phyloP scores from a whole-genome alignment of 2,797 vertebrate genomes.

The Gephyroberyx darwinii region DNA sequence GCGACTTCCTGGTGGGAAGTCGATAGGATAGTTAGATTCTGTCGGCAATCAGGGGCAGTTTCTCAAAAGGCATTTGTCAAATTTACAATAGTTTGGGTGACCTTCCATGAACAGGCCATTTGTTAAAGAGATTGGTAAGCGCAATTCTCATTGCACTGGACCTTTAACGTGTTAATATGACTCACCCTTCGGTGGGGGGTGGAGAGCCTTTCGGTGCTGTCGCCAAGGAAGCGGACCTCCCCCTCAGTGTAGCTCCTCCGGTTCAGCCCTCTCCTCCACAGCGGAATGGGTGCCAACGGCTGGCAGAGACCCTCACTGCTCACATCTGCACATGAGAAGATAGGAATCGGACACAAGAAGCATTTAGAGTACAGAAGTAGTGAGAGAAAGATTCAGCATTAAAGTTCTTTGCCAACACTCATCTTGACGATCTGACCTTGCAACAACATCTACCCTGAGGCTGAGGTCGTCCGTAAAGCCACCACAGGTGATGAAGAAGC shows the following conservation, averaged over 20 bases:
- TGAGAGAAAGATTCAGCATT: too few relatives aligned
- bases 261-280: conserved; percentile 77
- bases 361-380: not conserved
- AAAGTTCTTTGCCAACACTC: too few relatives aligned
- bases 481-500: too few relatives aligned
- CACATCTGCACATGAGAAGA: conserved; percentile 55
- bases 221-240: conserved; percentile 72
- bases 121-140: not conserved
- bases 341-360: not conserved
- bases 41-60: too few relatives aligned
- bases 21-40: too few relatives aligned
- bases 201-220: conserved; percentile 69
- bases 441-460: too few relatives aligned
- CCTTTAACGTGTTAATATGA: conserved; percentile 8
- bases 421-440: too few relatives aligned
- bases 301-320: conserved; percentile 57
- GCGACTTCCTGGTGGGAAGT: too few relatives aligned
- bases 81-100: not conserved
- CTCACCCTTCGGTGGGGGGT: conserved; percentile 72
- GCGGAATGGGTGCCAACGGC: conserved; percentile 34
- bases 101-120: not conserved
- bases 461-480: too few relatives aligned
- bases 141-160: not conserved
- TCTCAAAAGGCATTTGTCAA: too few relatives aligned
- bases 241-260: conserved; percentile 82